Evolutionary conservation across 2,113 vertebrate species (phyloP).

Genomic region (Geothlypis trichas): DNA sequence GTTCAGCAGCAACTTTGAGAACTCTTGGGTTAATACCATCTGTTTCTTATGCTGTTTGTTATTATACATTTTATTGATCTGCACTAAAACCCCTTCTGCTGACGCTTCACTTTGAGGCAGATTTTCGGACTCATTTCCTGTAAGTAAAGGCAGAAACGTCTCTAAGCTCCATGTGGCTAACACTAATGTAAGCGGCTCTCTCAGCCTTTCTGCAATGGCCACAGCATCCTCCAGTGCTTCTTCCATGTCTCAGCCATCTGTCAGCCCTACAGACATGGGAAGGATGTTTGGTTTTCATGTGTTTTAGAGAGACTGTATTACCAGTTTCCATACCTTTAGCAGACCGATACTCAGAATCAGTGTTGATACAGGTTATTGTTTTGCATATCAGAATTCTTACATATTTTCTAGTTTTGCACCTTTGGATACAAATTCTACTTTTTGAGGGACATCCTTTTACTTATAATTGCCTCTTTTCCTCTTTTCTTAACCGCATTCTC

Average conservation of each 20-base stretch:
- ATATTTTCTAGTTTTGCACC: not conserved
- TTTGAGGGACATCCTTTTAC: not conserved
- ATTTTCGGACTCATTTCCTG: accelerated
- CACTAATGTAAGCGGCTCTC: not conserved
- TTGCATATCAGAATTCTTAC: not conserved
- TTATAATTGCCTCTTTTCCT: not conserved
- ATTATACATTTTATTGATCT: not conserved
- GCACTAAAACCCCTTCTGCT: constrained; percentile 10
- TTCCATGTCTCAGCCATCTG: not conserved
- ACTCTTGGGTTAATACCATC: not conserved
- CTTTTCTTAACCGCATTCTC: not conserved
- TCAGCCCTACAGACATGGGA: not conserved
- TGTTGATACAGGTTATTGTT: not conserved
- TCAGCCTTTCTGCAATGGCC: not conserved
- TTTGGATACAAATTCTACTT: not conserved
- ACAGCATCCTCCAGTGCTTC: not conserved
- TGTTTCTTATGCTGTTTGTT: not conserved
- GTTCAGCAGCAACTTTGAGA: not conserved
- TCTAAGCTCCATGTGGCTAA: not conserved
- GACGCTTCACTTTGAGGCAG: not conserved
- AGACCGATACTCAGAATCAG: not conserved
- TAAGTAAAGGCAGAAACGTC: not conserved
- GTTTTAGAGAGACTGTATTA: not conserved
- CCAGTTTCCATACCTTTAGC: not conserved
- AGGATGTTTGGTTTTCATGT: not conserved